Evolutionary conservation across 2,888 invertebrate species (phyloP).

Genomic region (Anaspis maculata): DNA sequence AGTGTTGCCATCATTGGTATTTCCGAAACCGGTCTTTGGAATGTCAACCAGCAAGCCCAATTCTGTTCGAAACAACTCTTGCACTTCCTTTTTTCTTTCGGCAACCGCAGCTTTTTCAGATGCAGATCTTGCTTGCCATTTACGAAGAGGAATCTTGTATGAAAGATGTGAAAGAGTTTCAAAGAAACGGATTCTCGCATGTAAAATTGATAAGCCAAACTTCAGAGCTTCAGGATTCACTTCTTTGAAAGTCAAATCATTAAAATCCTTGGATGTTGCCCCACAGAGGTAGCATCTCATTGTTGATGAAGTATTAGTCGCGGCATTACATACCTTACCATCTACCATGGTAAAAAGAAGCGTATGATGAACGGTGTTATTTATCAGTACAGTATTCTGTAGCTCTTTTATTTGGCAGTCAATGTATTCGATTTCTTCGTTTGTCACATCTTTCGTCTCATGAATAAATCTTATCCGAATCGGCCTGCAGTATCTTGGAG

Average conservation of each 20-base stretch:
- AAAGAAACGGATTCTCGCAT: constrained; percentile 17
- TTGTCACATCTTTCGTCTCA: constrained; percentile 22
- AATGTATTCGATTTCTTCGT: constrained; percentile 21
- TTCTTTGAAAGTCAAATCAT: not conserved
- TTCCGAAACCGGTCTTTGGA: constrained; percentile 22
- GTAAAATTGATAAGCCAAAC: constrained; percentile 15
- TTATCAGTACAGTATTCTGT: not conserved
- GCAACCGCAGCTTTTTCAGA: constrained; percentile 3
- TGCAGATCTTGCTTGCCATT: not conserved
- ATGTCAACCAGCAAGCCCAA: constrained; percentile 18
- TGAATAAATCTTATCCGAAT: constrained; percentile 24
- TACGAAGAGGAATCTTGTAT: constrained; percentile 5
- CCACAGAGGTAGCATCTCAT: constrained; percentile 23
- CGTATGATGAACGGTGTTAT: constrained; percentile 4
- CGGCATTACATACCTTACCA: constrained; percentile 25
- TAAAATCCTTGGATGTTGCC: constrained; percentile 1
- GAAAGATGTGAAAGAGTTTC: constrained; percentile 7
- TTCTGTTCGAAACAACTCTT: constrained; percentile 11
- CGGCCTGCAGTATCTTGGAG: constrained; percentile 24
- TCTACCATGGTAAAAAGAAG: constrained; percentile 22
- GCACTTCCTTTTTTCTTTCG: constrained; percentile 6
- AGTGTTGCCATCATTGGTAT: constrained; percentile 25
- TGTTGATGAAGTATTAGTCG: constrained; percentile 19
- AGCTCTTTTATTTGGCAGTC: constrained; percentile 3
- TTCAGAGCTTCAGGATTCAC: too few relatives aligned